Conservation (phyloP, 2,888 invertebrate genomes). For the Urechis unicinctus region DNA sequence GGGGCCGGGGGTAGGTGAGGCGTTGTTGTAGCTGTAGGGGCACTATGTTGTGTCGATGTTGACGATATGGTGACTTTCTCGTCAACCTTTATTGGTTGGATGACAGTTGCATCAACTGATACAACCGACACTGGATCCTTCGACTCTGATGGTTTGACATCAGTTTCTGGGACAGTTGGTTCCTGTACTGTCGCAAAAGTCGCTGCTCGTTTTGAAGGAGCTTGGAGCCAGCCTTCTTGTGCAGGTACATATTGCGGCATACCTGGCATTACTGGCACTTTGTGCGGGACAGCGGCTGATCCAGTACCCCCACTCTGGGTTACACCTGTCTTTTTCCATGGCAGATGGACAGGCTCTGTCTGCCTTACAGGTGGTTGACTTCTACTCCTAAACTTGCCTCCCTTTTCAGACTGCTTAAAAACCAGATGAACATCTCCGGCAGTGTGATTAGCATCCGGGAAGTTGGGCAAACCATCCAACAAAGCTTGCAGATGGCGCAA, state of each 20-base stretch:
- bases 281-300: not conserved
- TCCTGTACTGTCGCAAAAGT: not conserved
- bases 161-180: not conserved
- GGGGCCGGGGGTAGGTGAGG: not conserved
- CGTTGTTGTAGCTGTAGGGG: too few species aligned
- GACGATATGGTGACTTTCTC: not conserved
- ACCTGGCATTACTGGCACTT: not conserved
- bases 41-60: not conserved
- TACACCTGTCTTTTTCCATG: too few species aligned
- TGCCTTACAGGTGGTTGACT: too few species aligned
- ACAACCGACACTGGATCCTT: not conserved
- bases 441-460: conserved; percentile 12
- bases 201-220: not conserved
- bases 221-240: not conserved
- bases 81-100: not conserved
- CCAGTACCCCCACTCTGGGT: too few species aligned
- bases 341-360: too few species aligned
- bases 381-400: not conserved
- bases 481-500: conserved; percentile 17
- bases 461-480: conserved; percentile 20
- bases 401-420: not conserved
- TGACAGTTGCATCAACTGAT: not conserved
- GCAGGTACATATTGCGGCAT: not conserved
- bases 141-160: too few species aligned
- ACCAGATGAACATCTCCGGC: conserved; percentile 1